These are phyloP conservation scores for Trachymyrmex septentrionalis DNA, from an alignment of 1,140 invertebrate genomes.

Conservation along the genomic window DNA sequence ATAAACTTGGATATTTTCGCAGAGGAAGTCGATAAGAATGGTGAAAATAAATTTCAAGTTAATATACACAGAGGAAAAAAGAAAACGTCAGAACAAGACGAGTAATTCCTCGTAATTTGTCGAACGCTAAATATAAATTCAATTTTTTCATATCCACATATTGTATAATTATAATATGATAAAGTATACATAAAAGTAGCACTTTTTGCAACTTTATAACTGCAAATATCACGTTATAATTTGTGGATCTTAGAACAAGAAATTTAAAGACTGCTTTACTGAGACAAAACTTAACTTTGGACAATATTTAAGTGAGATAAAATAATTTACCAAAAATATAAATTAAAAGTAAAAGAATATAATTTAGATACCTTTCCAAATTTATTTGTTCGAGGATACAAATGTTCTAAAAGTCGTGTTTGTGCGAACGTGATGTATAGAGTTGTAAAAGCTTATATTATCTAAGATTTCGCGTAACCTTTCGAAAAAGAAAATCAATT, in stretches of 20 bases:
- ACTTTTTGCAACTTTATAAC: too few species aligned
- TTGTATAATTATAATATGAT: too few species aligned
- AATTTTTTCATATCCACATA: too few species aligned
- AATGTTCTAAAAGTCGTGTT: background rate
- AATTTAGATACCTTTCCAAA: background rate
- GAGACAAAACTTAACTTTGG: background rate
- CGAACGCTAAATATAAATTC: too few species aligned
- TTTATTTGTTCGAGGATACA: background rate
- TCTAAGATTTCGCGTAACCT: background rate
- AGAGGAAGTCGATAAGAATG: background rate
- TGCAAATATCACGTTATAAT: too few species aligned
- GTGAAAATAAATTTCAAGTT: background rate
- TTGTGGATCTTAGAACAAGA: background rate
- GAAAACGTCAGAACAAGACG: too few species aligned
- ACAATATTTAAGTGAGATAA: background rate
- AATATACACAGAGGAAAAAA: too few species aligned
- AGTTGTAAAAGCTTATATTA: background rate
- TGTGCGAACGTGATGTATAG: background rate
- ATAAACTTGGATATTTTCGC: background rate
- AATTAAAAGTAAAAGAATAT: background rate
- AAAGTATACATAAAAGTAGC: too few species aligned
- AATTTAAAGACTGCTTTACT: background rate
- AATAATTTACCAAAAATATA: background rate
- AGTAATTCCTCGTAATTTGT: too few species aligned
- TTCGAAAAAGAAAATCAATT: too few species aligned